phyloP scores from a whole-genome alignment of 2,888 invertebrate species.

The Cephonodes hylas region DNA sequence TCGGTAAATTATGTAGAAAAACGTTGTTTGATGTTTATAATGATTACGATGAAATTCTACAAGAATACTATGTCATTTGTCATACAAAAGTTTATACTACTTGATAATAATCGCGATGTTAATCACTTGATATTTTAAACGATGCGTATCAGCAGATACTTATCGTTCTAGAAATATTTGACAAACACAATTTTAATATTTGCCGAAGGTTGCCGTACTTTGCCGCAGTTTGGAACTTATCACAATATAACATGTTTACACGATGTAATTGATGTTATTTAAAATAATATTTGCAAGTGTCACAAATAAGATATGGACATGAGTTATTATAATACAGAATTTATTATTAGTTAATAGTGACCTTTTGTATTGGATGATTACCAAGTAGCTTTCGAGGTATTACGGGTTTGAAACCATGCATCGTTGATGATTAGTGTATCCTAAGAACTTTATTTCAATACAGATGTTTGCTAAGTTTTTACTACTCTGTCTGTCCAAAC shows the following conservation, averaged over 20 bases:
- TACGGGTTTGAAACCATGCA: too few species aligned
- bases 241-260: not conserved
- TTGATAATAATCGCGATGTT: not conserved
- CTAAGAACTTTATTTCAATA: too few species aligned
- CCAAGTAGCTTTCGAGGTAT: too few species aligned
- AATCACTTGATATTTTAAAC: not conserved
- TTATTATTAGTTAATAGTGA: too few species aligned
- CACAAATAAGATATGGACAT: too few species aligned
- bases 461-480: too few species aligned
- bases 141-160: not conserved
- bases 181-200: not conserved
- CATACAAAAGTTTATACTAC: not conserved
- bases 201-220: not conserved
- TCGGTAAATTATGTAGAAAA: not conserved
- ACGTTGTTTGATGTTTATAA: not conserved
- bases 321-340: too few species aligned
- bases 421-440: too few species aligned
- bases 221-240: not conserved
- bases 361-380: too few species aligned
- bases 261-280: too few species aligned
- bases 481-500: too few species aligned
- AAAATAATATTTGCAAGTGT: too few species aligned
- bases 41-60: not conserved
- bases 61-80: not conserved
- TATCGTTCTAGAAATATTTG: not conserved